Percentiles rank a stretch among this genome's conserved stretches.
These are phyloP conservation scores for Procambarus clarkii DNA, from an alignment of 1,140 invertebrate species.

Conservation along the genomic window DNA sequence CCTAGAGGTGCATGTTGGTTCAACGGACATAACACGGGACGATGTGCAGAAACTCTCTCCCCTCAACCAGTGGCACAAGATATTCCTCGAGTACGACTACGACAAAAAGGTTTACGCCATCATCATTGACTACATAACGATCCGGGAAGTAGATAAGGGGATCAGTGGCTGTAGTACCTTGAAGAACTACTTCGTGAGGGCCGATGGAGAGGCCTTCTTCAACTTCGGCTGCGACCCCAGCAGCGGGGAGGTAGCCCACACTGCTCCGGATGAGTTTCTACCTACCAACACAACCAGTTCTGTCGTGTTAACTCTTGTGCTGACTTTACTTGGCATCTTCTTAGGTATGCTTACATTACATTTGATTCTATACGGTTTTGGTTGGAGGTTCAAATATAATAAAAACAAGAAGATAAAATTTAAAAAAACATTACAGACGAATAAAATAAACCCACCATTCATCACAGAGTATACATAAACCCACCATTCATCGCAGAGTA, in stretches of 20 bases:
- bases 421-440: too few species aligned
- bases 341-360: too few species aligned
- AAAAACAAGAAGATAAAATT: too few species aligned
- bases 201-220: not conserved
- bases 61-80: constrained; percentile 11
- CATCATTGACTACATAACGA: not conserved
- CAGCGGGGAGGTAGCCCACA: not conserved
- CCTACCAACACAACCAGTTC: too few species aligned
- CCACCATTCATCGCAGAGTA: too few species aligned
- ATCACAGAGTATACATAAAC: too few species aligned
- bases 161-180: not conserved
- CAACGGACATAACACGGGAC: not conserved
- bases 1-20: not conserved
- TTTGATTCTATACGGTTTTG: too few species aligned
- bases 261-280: too few species aligned
- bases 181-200: not conserved
- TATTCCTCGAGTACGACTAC: not conserved
- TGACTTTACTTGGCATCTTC: too few species aligned
- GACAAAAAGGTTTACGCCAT: not conserved
- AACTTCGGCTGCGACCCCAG: constrained; percentile 8
- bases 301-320: too few species aligned
- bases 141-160: not conserved
- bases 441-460: too few species aligned
- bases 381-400: too few species aligned
- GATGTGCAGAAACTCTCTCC: not conserved